Evolutionary conservation across 2,113 vertebrate species (phyloP).

Genomic region (Odontesthes bonariensis): DNA sequence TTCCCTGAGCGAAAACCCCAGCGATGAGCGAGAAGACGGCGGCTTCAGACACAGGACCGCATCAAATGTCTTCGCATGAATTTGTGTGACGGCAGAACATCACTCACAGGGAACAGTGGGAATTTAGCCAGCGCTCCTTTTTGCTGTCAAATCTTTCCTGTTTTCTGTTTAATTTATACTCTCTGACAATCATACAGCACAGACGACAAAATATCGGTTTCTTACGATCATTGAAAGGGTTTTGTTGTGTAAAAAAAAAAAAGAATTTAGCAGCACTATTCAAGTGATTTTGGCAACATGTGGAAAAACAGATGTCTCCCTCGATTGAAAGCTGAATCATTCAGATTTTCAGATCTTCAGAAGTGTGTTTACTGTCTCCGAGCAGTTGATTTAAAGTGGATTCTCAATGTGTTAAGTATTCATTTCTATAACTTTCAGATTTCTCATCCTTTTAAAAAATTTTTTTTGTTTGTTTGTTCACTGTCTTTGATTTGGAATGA

Average conservation of each 20-base stretch:
- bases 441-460: neutral
- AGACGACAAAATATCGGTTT: neutral
- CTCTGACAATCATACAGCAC: neutral
- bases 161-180: constrained; percentile 1
- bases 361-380: neutral
- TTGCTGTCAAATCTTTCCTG: neutral
- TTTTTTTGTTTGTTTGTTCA: neutral
- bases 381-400: neutral
- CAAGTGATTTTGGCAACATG: neutral
- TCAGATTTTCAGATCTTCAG: neutral
- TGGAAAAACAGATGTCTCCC: neutral
- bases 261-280: neutral
- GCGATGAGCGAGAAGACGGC: constrained; percentile 61
- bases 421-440: neutral
- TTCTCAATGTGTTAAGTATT: neutral
- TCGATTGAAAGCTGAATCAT: neutral
- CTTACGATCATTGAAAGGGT: neutral
- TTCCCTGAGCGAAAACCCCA: constrained; percentile 72
- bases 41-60: constrained; percentile 43
- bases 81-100: constrained; percentile 37
- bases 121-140: too few relatives aligned
- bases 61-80: constrained; percentile 74
- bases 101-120: neutral
- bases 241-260: neutral
- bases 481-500: neutral